Percentiles rank a stretch among this genome's conserved stretches.
Evolutionary conservation across 1,140 invertebrate species (phyloP).

Genomic region (Drosophila lacteicornis): DNA sequence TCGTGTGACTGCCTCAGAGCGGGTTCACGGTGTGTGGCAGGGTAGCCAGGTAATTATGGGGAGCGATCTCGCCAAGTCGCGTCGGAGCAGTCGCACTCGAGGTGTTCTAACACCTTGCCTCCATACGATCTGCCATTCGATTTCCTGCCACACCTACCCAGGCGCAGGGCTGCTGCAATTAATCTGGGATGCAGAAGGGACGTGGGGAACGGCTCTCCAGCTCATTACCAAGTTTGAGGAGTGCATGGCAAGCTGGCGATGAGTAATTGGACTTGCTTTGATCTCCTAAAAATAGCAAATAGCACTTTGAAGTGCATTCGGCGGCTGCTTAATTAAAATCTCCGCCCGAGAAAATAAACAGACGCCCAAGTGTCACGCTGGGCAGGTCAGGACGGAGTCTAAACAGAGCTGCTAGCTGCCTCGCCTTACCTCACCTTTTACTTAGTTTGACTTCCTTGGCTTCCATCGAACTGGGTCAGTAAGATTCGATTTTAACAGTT

Average conservation of each 20-base stretch:
- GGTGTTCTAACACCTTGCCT: constrained; percentile 69
- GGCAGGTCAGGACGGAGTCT: background rate
- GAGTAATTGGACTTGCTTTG: constrained; percentile 79
- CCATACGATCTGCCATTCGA: constrained; percentile 42
- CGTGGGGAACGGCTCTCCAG: constrained; percentile 66
- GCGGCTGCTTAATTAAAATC: constrained; percentile 56
- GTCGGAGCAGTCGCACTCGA: constrained; percentile 30
- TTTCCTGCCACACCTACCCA: constrained; percentile 74
- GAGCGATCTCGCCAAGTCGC: constrained; percentile 9
- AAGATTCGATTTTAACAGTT: constrained; percentile 24
- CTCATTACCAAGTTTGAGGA: constrained; percentile 78
- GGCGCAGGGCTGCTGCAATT: constrained; percentile 58
- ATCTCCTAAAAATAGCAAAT: constrained; percentile 73
- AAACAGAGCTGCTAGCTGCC: background rate
- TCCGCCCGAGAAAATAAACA: constrained; percentile 51
- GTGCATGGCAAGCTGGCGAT: constrained; percentile 63
- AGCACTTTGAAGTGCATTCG: constrained; percentile 62
- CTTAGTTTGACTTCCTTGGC: background rate
- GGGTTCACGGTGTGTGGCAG: constrained; percentile 63
- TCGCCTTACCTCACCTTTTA: background rate
- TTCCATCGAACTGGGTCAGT: constrained; percentile 47
- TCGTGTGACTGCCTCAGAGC: constrained; percentile 60
- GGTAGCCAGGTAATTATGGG: constrained; percentile 51
- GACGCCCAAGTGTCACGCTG: constrained; percentile 28
- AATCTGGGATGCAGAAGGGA: constrained; percentile 58